These are phyloP conservation scores for Myiagra hebetior DNA, from an alignment of 2,113 vertebrate genomes.

Conservation along the genomic window DNA sequence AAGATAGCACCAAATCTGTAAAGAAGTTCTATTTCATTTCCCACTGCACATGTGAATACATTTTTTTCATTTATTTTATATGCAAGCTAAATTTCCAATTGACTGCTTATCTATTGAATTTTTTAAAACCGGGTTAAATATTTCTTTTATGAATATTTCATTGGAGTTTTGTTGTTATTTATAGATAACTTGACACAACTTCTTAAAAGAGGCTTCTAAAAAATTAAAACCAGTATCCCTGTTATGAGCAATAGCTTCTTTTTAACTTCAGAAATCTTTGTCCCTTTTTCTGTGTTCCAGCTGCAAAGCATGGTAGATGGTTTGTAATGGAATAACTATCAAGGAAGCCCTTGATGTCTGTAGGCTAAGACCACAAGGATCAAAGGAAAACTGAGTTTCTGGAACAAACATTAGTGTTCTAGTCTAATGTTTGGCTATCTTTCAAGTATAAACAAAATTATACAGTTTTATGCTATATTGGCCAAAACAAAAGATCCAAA, in stretches of 20 bases:
- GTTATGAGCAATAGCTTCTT: neutral
- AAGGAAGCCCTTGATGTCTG: neutral
- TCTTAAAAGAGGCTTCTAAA: neutral
- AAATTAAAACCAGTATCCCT: neutral
- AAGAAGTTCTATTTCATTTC: neutral
- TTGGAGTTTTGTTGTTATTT: neutral
- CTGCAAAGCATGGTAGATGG: neutral
- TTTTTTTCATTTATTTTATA: neutral
- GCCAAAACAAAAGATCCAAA: neutral
- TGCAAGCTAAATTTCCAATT: neutral
- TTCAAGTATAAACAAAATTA: neutral
- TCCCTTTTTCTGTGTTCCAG: neutral
- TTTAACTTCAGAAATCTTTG: neutral
- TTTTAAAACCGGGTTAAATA: neutral
- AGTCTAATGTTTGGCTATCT: neutral
- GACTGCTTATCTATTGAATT: neutral
- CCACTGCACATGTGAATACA: accelerated
- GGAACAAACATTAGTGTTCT: neutral
- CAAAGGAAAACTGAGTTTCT: neutral
- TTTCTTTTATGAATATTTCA: neutral
- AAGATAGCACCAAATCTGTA: neutral
- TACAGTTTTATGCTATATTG: neutral
- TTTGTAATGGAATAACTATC: neutral
- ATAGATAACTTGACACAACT: neutral
- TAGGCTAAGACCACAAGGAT: neutral